Base-by-base conservation (phyloP, 2,113 vertebrate genomes). In the Aphyosemion australe region DNA sequence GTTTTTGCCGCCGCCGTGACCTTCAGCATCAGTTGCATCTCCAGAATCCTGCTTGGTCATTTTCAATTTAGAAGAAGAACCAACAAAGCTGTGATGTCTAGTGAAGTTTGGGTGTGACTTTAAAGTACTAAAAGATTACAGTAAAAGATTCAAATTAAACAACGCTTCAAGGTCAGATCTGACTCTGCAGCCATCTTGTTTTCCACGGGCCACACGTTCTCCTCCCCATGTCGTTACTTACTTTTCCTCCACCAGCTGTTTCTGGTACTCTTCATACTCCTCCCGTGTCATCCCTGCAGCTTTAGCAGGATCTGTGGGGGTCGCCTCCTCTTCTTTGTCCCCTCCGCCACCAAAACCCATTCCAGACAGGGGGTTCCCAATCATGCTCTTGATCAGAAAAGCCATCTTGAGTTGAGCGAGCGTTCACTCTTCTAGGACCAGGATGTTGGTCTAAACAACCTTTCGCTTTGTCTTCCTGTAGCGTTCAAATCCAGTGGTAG, bases 161-260 rank as follows among this genome's bases (percentile, higher is more conserved):
- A 43, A 56, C 53, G 20, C n/a, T 10, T 86, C 78, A 86, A 90
- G 87, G 86, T 92, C 90, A 89, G 67, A 70, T 46, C 53, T 32
- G 6, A 63, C 37, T 61, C 32, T 69, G 62, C 67, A 79, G 69
- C 55, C 74, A 58, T 32, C 20, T 31, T 61, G 56, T 15, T 61
- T 5, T 32, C 20, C 12, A 19, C 8, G 9, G 66, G 31, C 55
- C 70, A 12, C 46, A 52, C 18, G 65, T 65, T 18, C 56, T 32
- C 31, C 62, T 65, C 19, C 34, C 2, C 5, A 5, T 1, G 71
- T 61, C 39, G 10, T 37, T 90, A 99, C 97, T 98, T 92, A 99
- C 97, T 98, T 97, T 90, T 98, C 97, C 87, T 99, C 96, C 85
- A 98, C 94, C 87, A 99, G 1, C 78, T 99, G 97, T 88, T 97